Percentiles rank a stretch among this genome's conserved stretches.
phyloP scores from a whole-genome alignment of 2,113 vertebrate species.

The Chrysemys picta region DNA sequence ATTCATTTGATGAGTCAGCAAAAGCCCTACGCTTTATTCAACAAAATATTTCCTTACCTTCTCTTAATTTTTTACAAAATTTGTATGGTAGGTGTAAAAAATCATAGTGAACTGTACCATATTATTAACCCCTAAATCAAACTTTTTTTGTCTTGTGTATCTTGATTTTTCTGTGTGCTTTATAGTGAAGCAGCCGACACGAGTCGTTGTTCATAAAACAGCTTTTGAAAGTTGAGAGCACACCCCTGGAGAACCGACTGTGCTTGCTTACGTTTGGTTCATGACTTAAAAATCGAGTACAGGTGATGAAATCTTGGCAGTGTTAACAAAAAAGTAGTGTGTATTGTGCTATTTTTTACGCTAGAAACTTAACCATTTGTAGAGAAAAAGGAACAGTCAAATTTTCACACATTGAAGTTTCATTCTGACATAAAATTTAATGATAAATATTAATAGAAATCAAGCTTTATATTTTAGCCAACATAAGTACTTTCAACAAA shows the following conservation, averaged over 20 bases:
- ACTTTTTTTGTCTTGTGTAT: slow-evolving; percentile 99
- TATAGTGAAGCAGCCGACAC: slow-evolving; percentile 99
- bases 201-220: slow-evolving; percentile 99
- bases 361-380: slow-evolving; percentile 90
- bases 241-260: slow-evolving; percentile 99
- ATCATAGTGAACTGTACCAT: slow-evolving; percentile 95
- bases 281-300: slow-evolving; percentile 99
- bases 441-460: slow-evolving; percentile 88
- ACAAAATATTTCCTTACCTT: slow-evolving; percentile 79
- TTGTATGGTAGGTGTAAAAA: slow-evolving; percentile 94
- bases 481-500: slow-evolving; percentile 88
- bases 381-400: slow-evolving; percentile 86
- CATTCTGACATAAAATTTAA: slow-evolving; percentile 85
- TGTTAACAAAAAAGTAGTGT: slow-evolving; percentile 95
- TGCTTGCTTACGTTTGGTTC: slow-evolving; percentile 99
- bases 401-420: slow-evolving; percentile 86
- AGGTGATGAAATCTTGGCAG: slow-evolving; percentile 99
- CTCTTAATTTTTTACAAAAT: slow-evolving; percentile 83
- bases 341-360: slow-evolving; percentile 98
- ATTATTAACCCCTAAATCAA: slow-evolving; percentile 98
- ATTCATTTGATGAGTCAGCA: slow-evolving; percentile 77
- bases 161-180: slow-evolving; percentile 99
- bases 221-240: slow-evolving; percentile 99
- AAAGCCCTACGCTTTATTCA: slow-evolving; percentile 83
- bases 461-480: slow-evolving; percentile 87